Percentiles rank a stretch among this genome's conserved stretches.
phyloP scores from a whole-genome alignment of 2,113 vertebrate genomes.

The Colinus virginianus region DNA sequence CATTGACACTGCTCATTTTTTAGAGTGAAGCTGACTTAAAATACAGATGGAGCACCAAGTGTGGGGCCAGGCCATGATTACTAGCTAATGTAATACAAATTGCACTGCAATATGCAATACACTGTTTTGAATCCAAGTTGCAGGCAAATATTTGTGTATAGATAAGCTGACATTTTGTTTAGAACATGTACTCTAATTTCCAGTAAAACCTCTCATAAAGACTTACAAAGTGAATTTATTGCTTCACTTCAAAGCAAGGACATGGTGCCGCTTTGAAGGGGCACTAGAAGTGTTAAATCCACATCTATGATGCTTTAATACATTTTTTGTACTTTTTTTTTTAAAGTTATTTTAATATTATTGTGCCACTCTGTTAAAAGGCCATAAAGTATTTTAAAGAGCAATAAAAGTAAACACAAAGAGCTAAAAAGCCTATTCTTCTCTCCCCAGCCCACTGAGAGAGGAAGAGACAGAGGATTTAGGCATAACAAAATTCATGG shows the following conservation, averaged over 20 bases:
- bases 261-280: slow-evolving; percentile 47
- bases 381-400: slow-evolving; percentile 77
- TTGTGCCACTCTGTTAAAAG: slow-evolving; percentile 67
- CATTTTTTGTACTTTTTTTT: slow-evolving; percentile 35
- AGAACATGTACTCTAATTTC: slow-evolving; percentile 15
- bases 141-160: slow-evolving; percentile 32
- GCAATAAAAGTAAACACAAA: slow-evolving; percentile 76
- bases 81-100: not conserved
- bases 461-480: slow-evolving; percentile 71
- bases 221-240: slow-evolving; percentile 39
- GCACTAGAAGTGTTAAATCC: slow-evolving; percentile 52
- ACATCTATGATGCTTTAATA: slow-evolving; percentile 32
- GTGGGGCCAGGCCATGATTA: not conserved
- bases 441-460: slow-evolving; percentile 56
- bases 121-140: not conserved
- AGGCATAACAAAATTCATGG: slow-evolving; percentile 63
- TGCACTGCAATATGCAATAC: not conserved
- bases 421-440: slow-evolving; percentile 69
- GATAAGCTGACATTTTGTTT: slow-evolving; percentile 47
- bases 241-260: slow-evolving; percentile 50
- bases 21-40: not conserved
- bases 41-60: not conserved
- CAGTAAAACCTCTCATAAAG: slow-evolving; percentile 42
- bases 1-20: not conserved
- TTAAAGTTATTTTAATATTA: slow-evolving; percentile 52